phyloP scores from a whole-genome alignment of 2,888 invertebrate genomes.

The Ectemnius cavifrons region DNA sequence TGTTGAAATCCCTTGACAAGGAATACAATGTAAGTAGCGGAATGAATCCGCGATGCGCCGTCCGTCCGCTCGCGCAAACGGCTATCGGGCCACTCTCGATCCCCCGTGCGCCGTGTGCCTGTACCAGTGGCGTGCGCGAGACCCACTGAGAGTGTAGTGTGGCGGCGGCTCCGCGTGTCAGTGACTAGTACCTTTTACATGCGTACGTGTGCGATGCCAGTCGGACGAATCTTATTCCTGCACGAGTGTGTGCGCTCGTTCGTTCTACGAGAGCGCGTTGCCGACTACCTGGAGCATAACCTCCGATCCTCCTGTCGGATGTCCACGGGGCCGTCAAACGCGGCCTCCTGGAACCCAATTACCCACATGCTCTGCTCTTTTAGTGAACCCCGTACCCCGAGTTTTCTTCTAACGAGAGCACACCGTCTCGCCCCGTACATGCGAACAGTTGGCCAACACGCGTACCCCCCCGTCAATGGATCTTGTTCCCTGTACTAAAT shows the following conservation, averaged over 20 bases:
- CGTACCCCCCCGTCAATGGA: too few relatives aligned
- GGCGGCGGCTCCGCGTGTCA: constrained; percentile 47
- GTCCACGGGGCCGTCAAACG: constrained; percentile 2
- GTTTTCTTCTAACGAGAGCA: too few relatives aligned
- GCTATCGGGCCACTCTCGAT: constrained; percentile 74
- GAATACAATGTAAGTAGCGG: constrained; percentile 96
- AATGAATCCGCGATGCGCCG: constrained; percentile 78
- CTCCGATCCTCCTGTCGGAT: constrained; percentile 46
- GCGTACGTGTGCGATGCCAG: constrained; percentile 44
- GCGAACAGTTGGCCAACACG: too few relatives aligned
- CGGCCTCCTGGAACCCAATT: background rate
- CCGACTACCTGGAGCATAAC: constrained; percentile 61
- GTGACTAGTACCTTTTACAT: constrained; percentile 42
- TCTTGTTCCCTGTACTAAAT: too few relatives aligned
- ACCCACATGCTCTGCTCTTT: background rate
- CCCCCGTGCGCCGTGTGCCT: constrained; percentile 65
- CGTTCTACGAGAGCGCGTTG: constrained; percentile 43
- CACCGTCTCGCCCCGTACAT: too few relatives aligned
- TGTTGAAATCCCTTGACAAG: constrained; percentile 97
- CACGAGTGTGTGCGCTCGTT: constrained; percentile 39
- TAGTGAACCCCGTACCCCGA: background rate
- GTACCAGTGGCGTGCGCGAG: constrained; percentile 67
- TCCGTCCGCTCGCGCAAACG: constrained; percentile 81
- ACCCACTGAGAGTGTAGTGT: constrained; percentile 55
- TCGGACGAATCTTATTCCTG: constrained; percentile 36